Base-by-base conservation (phyloP, 1,140 invertebrate species). In the Druon quercuslanigerum region DNA sequence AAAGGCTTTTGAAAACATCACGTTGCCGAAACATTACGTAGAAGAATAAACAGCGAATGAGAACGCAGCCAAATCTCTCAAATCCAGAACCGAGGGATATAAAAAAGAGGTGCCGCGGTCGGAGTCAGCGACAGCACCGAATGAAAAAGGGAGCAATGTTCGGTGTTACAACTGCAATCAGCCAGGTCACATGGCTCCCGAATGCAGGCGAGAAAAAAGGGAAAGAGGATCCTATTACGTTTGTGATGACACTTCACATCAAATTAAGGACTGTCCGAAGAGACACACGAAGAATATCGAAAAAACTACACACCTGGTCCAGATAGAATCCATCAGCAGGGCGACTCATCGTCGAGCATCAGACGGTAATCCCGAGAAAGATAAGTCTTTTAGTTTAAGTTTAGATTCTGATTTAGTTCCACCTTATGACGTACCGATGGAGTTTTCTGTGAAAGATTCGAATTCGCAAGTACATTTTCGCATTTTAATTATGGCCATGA, bases 131-230 rank as follows among this genome's bases (percentile, higher is more conserved):
- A 13, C 3, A 5, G 13, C 51, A 52, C n/a, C n/a, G n/a, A n/a
- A n/a, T n/a, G 51, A 52, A 52, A 52, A 56, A 19, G 54, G 51
- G 7, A 46, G 74, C 25, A 14, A 17, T 5, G n/a, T 20, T 2
- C 70, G 25, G 14, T 76, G 74, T 25, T 76, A 76, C 19, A 76
- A 76, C 40, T 76, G 74, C n/a, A 50, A n/a, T n/a, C n/a, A n/a
- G n/a, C n/a, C n/a, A n/a, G n/a, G n/a, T n/a, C n/a, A n/a, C n/a
- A n/a, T n/a, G n/a, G n/a, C n/a, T n/a, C n/a, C n/a, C n/a, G n/a
- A n/a, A n/a, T n/a, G n/a, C n/a, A n/a, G n/a, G n/a, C n/a, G n/a
- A n/a, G n/a, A n/a, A n/a, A n/a, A n/a, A n/a, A n/a, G n/a, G n/a
- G n/a, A n/a, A n/a, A n/a, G 11, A 54, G 73, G 73, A n/a, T 60